Base-by-base conservation (phyloP, 2,888 invertebrate species). In the Melipona beecheii region DNA sequence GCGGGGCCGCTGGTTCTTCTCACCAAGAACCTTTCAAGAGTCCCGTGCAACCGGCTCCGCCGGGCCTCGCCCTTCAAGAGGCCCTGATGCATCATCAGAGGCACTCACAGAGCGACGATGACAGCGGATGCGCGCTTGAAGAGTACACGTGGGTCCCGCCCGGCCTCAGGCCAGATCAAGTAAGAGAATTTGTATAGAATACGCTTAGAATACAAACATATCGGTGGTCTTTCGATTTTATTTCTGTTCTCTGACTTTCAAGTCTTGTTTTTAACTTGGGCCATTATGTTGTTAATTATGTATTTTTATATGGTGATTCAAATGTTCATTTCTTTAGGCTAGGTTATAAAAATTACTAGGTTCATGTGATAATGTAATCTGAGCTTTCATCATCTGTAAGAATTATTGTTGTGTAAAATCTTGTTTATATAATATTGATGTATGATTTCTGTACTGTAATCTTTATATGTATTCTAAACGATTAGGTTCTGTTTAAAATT, bases 141-240 rank as follows among this genome's bases (percentile, higher is more conserved):
- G 99, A 99, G 95, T 99, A 99, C 95, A 98, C 99, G 2, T 99
- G 99, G 99, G 98, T 99, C 85, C 99, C 99, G 60, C 98, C 98
- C 4, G 99, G 99, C 85, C 95, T 99, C 24, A 96, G 99, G 94
- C 99, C 99, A 1, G 99, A 99, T 95, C 99, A 99, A 97, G 99
- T 99, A 94, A 79, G 75, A 36, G 21, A 70, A 64, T 56, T 24
- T 31, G 31, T 31, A 31, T 31, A 4, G 31, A 31, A 31, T 13
- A 64, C 19, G 31, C 64, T 31, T 64, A 31, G 31, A 64, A 64
- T 21, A 31, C 64, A 11, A 21, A 64, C 13, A 31, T 31, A 31
- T 19, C 13, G 19, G 31, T 31, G 31, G 27, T 21, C 62, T 21
- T 13, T 31, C 13, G 13, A 64, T 64, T 31, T 64, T 31, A 64